These are phyloP conservation scores for Gastrophryne carolinensis DNA, from an alignment of 2,797 vertebrate genomes.

Conservation along the genomic window DNA sequence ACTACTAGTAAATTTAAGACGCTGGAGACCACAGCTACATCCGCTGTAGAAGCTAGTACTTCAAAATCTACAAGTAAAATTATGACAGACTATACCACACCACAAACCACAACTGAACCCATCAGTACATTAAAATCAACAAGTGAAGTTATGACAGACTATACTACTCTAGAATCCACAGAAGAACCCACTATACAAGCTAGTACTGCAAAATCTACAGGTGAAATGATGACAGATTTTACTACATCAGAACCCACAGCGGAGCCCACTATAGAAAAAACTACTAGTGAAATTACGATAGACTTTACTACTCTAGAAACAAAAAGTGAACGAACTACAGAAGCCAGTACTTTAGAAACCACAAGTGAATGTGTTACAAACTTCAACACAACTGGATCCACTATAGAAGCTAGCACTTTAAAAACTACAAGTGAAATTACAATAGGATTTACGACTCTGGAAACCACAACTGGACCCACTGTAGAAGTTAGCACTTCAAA, in stretches of 20 bases:
- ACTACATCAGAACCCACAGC: neutral
- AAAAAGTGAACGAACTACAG: neutral
- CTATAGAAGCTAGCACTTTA: neutral
- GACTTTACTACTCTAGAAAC: neutral
- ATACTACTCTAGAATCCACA: neutral
- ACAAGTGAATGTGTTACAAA: neutral
- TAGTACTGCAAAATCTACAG: neutral
- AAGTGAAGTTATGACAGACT: no score
- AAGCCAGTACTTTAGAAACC: neutral
- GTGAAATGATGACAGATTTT: neutral
- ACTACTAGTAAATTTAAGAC: neutral
- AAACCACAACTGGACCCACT: neutral
- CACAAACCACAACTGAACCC: neutral
- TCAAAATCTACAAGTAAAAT: neutral
- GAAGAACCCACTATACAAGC: neutral
- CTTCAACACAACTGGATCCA: neutral
- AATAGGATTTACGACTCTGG: neutral
- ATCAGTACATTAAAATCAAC: no score
- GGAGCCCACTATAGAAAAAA: no score
- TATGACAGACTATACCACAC: neutral
- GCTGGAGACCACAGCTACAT: neutral
- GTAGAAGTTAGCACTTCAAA: neutral
- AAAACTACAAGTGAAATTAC: neutral
- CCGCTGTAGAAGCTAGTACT: neutral
- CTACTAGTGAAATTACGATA: no score